Conservation (phyloP, 2,113 vertebrate species). For the Cebidichthys violaceus region DNA sequence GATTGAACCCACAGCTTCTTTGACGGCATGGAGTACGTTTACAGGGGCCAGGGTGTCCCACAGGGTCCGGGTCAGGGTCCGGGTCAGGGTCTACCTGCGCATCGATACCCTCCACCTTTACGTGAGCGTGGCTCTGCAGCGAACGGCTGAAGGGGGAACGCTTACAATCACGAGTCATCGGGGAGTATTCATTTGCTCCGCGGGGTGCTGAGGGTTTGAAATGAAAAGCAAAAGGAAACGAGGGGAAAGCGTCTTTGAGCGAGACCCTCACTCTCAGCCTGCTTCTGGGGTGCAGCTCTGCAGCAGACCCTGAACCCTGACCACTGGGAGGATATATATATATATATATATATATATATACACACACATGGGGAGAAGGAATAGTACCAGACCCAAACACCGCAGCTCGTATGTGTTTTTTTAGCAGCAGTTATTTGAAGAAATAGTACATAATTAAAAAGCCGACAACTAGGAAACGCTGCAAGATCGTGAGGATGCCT, state of each 20-base stretch:
- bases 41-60: not conserved
- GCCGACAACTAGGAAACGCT: not conserved
- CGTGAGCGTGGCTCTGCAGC: not conserved
- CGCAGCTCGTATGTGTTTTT: not conserved
- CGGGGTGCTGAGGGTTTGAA: not conserved
- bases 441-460: not conserved
- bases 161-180: not conserved
- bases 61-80: no score
- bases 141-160: conserved; percentile 2
- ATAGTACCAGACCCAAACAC: not conserved
- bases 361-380: no score
- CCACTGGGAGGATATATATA: no score
- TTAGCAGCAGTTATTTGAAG: not conserved
- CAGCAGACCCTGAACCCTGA: conserved; percentile 18
- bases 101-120: not conserved
- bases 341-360: no score
- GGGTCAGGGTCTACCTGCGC: not conserved
- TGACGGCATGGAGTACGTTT: not conserved
- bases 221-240: conserved; percentile 15
- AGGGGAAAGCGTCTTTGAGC: conserved; percentile 1
- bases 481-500: not conserved
- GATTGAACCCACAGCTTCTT: not conserved
- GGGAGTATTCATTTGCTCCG: conserved; percentile 16
- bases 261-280: not conserved
- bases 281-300: not conserved